These are phyloP conservation scores for Pygoscelis antarcticus DNA, from an alignment of 2,113 vertebrate genomes.

Conservation along the genomic window DNA sequence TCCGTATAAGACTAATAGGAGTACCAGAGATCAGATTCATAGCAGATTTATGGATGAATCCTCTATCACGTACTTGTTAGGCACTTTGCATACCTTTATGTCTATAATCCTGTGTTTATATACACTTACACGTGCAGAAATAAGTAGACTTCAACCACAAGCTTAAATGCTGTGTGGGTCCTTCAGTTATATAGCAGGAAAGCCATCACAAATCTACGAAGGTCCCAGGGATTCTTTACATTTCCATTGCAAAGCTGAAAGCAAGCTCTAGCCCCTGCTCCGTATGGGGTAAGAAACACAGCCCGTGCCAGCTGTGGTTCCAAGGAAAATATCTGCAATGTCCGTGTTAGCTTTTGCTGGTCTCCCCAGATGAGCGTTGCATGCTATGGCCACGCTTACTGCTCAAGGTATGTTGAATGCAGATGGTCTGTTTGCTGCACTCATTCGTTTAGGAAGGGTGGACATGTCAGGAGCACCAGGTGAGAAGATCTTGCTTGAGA, in stretches of 20 bases:
- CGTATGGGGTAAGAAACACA: background rate
- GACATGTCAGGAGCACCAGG: background rate
- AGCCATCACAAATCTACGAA: background rate
- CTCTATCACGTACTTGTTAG: background rate
- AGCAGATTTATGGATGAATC: background rate
- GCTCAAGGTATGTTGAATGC: background rate
- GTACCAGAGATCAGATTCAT: background rate
- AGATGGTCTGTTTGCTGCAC: background rate
- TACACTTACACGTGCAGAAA: background rate
- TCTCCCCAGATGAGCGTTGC: background rate
- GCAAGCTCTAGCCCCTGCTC: background rate
- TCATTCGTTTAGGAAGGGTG: rapidly evolving
- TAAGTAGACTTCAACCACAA: background rate
- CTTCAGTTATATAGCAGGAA: background rate
- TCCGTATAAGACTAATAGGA: background rate
- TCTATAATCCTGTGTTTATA: background rate
- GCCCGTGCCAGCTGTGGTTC: background rate
- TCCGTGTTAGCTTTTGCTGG: background rate
- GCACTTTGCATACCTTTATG: background rate
- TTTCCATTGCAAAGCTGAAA: background rate
- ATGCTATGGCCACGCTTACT: background rate
- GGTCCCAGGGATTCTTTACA: background rate
- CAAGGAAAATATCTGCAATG: background rate
- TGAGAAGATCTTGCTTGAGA: background rate
- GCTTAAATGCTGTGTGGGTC: background rate